These are phyloP conservation scores for Idaea aversata DNA, from an alignment of 2,888 invertebrate genomes.

Conservation along the genomic window DNA sequence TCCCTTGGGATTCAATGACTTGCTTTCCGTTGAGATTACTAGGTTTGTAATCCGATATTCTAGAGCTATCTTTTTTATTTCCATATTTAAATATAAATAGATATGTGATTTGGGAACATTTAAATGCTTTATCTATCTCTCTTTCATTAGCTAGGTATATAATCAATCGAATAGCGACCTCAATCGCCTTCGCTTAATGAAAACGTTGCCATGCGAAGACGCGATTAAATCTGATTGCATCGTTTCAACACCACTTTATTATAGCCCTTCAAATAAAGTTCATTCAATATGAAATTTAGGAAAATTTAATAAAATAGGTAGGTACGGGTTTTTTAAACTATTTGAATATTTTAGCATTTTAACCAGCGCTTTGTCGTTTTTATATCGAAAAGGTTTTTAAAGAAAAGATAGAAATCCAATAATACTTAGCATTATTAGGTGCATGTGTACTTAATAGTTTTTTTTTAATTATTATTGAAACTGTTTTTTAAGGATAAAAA, in stretches of 20 bases:
- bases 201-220: conserved; percentile 3
- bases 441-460: too few relatives aligned
- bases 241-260: background rate
- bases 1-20: too few relatives aligned
- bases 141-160: background rate
- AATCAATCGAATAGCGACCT: background rate
- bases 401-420: too few relatives aligned
- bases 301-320: too few relatives aligned
- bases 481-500: too few relatives aligned
- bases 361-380: background rate
- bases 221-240: background rate
- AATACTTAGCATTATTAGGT: too few relatives aligned
- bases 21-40: too few relatives aligned
- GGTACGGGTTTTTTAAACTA: too few relatives aligned
- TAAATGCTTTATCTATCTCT: too few relatives aligned
- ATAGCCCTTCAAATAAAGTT: background rate
- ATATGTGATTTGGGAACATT: background rate
- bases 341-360: background rate
- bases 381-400: too few relatives aligned
- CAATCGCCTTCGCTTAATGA: conserved; percentile 6
- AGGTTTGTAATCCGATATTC: too few relatives aligned
- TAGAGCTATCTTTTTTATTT: background rate
- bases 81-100: background rate
- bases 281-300: background rate
- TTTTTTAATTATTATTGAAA: too few relatives aligned